phyloP scores from a whole-genome alignment of 2,797 vertebrate genomes.

The Microctenopoma stevenorrisi region DNA sequence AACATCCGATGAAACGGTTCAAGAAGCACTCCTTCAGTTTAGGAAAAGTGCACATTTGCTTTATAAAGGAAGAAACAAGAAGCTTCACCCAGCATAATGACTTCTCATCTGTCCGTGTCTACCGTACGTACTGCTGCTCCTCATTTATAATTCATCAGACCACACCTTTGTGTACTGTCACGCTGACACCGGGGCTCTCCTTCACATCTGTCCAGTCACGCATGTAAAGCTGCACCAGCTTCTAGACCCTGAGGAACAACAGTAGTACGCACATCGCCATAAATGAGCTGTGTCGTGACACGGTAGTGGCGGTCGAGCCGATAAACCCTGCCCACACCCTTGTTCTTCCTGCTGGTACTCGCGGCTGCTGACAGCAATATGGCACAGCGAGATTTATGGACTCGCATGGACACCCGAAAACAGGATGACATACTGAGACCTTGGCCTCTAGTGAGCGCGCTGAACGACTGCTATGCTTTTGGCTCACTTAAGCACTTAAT shows the following conservation, averaged over 20 bases:
- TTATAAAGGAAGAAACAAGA: background rate
- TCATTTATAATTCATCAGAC: conserved; percentile 71
- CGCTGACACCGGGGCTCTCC: conserved; percentile 36
- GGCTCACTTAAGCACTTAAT: conserved; percentile 40
- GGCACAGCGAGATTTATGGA: conserved; percentile 36
- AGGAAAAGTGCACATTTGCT: background rate
- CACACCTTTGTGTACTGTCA: conserved; percentile 55
- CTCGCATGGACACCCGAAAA: conserved; percentile 49
- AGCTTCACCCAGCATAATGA: background rate
- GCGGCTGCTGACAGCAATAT: conserved; percentile 41
- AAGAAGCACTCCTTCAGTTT: background rate
- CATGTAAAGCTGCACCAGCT: conserved; percentile 9
- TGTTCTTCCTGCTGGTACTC: conserved; percentile 35
- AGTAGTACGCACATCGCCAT: conserved; percentile 27
- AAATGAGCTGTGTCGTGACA: conserved; percentile 35
- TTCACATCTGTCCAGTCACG: conserved; percentile 14
- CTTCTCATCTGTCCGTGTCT: background rate
- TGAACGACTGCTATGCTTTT: background rate
- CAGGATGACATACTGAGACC: conserved; percentile 42
- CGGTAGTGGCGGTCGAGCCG: conserved; percentile 36
- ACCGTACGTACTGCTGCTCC: conserved; percentile 42
- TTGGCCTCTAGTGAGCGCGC: conserved; percentile 32
- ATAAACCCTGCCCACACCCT: conserved; percentile 61
- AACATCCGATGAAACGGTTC: too few species aligned
- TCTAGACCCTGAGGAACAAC: conserved; percentile 12